Conservation (phyloP, 2,888 invertebrate genomes). For the Spodoptera littoralis region DNA sequence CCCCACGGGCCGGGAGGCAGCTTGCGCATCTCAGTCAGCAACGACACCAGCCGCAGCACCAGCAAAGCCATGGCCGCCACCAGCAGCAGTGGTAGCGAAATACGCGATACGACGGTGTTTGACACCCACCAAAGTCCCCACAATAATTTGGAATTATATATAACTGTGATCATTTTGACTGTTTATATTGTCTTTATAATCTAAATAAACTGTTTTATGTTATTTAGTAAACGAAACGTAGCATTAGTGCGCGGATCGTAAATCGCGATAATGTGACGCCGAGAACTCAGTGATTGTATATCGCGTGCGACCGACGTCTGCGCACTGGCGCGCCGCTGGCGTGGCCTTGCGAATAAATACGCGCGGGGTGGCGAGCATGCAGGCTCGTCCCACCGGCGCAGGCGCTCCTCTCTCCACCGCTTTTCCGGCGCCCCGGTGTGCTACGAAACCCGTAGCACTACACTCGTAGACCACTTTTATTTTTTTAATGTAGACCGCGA, state of each 20-base stretch:
- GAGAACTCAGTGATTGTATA: constrained; percentile 77
- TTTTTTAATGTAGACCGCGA: constrained; percentile 34
- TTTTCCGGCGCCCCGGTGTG: constrained; percentile 69
- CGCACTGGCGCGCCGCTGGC: constrained; percentile 85
- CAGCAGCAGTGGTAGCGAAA: constrained; percentile 81
- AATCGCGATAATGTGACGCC: constrained; percentile 75
- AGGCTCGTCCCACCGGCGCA: constrained; percentile 80
- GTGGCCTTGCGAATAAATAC: constrained; percentile 89
- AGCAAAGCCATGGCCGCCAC: constrained; percentile 84
- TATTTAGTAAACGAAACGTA: constrained; percentile 70
- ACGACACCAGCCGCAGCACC: constrained; percentile 81
- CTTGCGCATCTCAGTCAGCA: constrained; percentile 80
- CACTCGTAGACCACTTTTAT: constrained; percentile 70
- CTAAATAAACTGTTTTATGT: constrained; percentile 51
- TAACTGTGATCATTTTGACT: constrained; percentile 76
- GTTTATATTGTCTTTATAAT: constrained; percentile 59
- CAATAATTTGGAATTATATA: constrained; percentile 85
- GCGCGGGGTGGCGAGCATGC: constrained; percentile 75
- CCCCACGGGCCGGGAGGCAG: constrained; percentile 97
- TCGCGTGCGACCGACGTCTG: constrained; percentile 84
- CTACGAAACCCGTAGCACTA: constrained; percentile 70
- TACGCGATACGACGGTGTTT: constrained; percentile 80
- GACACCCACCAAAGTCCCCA: constrained; percentile 86
- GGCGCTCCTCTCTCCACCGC: constrained; percentile 79
- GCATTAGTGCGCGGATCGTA: constrained; percentile 78